Evolutionary conservation across 2,113 vertebrate genomes (phyloP), one percentile per base, ranked within the genome.

Genomic region (Boleophthalmus pectinirostris): DNA sequence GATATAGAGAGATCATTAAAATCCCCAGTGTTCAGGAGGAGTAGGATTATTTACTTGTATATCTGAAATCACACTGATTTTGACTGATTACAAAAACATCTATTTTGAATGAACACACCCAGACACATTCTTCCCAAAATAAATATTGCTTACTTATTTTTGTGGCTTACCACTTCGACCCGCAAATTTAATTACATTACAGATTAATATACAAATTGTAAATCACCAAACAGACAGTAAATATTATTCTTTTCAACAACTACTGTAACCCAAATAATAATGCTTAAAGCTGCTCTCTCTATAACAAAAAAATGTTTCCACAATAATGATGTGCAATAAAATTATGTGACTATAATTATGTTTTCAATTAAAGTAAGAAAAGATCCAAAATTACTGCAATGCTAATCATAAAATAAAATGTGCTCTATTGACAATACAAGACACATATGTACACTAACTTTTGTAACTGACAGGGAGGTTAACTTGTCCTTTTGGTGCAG

Each of bases 61-160:
- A 51, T 51, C 16, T 18, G 47, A 49, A 18, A 49, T 49, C 47
- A 49, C 35, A 49, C 1, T 23, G n/a, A 23, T 11, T 92, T 91
- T 69, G 79, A 89, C 69, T 88, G 89, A 91, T 87, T 83, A 78
- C 88, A 91, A 49, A 67, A 38, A 78, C 77, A 78, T 85, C 74
- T 91, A 83, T 92, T 90, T 82, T 77, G 86, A 72, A 11, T 43
- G 8, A 75, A 67, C 81, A 46, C 78, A 73, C 75, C 73, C 79
- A 81, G 87, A 90, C 77, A 81, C 84, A 86, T 84, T 80, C 81
- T 80, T 90, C 76, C 85, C 75, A 74, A 85, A 85, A 90, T 87
- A 89, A 43, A 82, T 91, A 51, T 16, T 14, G 46, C 14, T 54
- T 70, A 86, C 83, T 85, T 83, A 83, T 86, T 87, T 74, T 73